These are phyloP conservation scores for Leucophenga maculata DNA, from an alignment of 2,888 invertebrate genomes.

Conservation along the genomic window DNA sequence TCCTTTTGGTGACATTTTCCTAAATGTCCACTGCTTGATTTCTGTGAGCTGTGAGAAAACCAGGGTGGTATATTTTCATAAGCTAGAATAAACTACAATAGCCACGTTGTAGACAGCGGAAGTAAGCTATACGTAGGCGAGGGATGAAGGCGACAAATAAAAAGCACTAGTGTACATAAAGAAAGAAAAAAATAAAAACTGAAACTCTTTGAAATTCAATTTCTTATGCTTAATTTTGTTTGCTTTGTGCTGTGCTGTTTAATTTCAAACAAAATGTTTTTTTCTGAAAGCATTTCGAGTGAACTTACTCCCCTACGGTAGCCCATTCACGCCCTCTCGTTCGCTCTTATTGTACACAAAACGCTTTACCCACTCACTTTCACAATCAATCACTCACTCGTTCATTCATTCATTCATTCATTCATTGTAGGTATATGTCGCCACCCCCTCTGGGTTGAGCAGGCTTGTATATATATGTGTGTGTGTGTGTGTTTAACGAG, in stretches of 20 bases:
- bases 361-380: not conserved
- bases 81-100: too few relatives aligned
- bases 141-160: slow-evolving; percentile 9
- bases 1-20: too few relatives aligned
- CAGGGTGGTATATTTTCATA: too few relatives aligned
- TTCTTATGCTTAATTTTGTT: slow-evolving; percentile 56
- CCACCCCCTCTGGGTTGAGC: not conserved
- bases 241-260: slow-evolving; percentile 35
- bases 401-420: not conserved
- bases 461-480: not conserved
- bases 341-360: too few relatives aligned
- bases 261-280: not conserved
- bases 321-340: too few relatives aligned
- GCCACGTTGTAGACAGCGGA: not conserved
- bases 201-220: slow-evolving; percentile 62
- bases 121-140: not conserved
- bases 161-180: slow-evolving; percentile 25
- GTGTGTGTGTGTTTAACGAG: not conserved
- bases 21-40: too few relatives aligned
- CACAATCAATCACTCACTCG: not conserved
- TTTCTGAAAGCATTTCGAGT: not conserved
- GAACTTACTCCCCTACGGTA: too few relatives aligned
- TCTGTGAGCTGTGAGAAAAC: too few relatives aligned
- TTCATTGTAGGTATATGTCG: not conserved
- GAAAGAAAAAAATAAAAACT: slow-evolving; percentile 41